Evolutionary conservation across 1,140 invertebrate species (phyloP), one percentile per base, ranked within the genome.

Genomic region (Lasaia peninsularis): DNA sequence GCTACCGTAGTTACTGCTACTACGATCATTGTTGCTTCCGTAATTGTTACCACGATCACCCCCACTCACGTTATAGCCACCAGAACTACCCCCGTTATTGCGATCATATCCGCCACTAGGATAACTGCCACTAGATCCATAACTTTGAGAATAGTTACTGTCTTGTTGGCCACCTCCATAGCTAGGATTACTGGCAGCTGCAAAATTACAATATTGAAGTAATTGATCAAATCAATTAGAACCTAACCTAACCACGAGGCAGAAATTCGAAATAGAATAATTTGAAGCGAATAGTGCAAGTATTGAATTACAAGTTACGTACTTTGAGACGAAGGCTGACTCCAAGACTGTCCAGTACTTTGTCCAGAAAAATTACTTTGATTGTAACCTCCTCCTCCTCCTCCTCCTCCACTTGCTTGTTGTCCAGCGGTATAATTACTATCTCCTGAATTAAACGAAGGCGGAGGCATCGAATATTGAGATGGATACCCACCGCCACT

Each of bases 401-500:
- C 77, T 70, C 64, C 64, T 49, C 73, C 77, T 69, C 60, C 40
- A n/a, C 40, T 50, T 32, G 75, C 77, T 70, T 67, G 73, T 52
- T 75, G 77, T 14, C 62, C 53, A 24, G 71, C 64, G 51, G 67
- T 72, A 37, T 79, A 85, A 70, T 58, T 85, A 65, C 65, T 80
- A 51, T 85, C 78, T 49, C 69, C 69, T 21, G 80, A 75, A 55
- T 69, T 65, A 59, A 80, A 59, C 35, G 78, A 56, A 8, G 84
- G 84, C 18, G 84, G 84, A 18, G 84, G 84, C 62, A 87, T 75
- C 12, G 84, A 84, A 75, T 85, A 87, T 64, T 81, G 83, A 44
- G 75, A 63, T 18, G 78, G 73, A 65, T 84, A 83, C 40, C 81
- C 80, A 59, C 78, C 73, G 21, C 79, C 69, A 56, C 72, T 75